Evolutionary conservation across 2,113 vertebrate species (phyloP), one percentile per base, ranked within the genome.

Genomic region (Pungitius pungitius): DNA sequence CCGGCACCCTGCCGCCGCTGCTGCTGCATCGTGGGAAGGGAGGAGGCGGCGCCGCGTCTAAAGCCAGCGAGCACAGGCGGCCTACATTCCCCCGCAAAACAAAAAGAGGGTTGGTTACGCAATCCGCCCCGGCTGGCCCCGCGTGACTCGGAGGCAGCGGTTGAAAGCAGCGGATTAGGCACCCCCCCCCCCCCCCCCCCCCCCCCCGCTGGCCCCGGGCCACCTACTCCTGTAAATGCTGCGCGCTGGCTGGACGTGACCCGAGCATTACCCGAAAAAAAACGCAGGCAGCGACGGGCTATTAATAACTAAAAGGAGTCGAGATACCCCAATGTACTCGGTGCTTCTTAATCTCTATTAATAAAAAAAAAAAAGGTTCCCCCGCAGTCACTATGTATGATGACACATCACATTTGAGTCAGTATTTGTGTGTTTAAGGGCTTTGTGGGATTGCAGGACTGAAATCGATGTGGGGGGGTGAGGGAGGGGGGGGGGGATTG

Each of bases 141-240:
- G 84, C 85, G 84, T 79, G 89, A 87, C 84, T 87, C 77, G 54
- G 75, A 87, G 80, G 83, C 87, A 86, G 84, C 14, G 72, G 76
- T 83, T 91, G 86, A 89, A 85, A 89, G 85, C 84, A 78, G 77
- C 66, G 84, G 87, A 89, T 89, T 89, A 91, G 82, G n/a, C n/a
- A n/a, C n/a, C n/a, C n/a, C n/a, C n/a, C n/a, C n/a, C n/a, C n/a
- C n/a, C n/a, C n/a, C n/a, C n/a, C n/a, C n/a, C n/a, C n/a, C n/a
- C 84, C 84, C 73, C 84, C 30, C 75, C 14, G 61, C 80, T 87
- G 87, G 87, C 87, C 61, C 52, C n/a, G 35, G 76, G 87, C 85
- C 91, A 78, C 68, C 84, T 81, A 84, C 81, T 85, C 82, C 72
- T 71, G 64, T 86, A 87, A 85, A n/a, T n/a, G n/a, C n/a, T n/a